Evolutionary conservation across 2,888 invertebrate species (phyloP).

Genomic region (Rhyacophila evoluta): DNA sequence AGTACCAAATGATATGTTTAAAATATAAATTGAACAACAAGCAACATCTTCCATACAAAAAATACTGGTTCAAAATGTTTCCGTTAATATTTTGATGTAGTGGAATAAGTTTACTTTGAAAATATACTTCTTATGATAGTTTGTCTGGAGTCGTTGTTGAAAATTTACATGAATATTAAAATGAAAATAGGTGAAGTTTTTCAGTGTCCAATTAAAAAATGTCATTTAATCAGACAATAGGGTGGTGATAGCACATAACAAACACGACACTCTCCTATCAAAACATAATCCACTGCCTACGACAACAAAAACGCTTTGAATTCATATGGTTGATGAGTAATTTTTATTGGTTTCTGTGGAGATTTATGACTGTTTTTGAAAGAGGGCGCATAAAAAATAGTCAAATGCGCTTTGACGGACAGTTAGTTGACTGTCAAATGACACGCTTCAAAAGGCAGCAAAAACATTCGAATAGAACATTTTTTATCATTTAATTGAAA

Average conservation of each 20-base stretch:
- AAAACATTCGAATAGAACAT: no score
- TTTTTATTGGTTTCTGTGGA: conserved; percentile 17
- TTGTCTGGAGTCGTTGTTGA: no score
- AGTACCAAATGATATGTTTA: no score
- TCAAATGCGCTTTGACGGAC: not conserved
- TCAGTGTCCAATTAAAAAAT: not conserved
- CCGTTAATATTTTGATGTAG: no score
- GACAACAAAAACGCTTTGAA: not conserved
- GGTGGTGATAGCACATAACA: not conserved
- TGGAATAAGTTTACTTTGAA: no score
- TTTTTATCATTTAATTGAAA: no score
- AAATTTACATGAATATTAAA: no score
- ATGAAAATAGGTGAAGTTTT: no score
- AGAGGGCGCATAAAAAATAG: conserved; percentile 18
- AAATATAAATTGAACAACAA: no score
- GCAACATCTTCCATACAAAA: no score
- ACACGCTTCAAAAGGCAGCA: not conserved
- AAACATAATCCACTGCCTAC: not conserved
- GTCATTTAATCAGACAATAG: not conserved
- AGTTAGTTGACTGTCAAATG: not conserved
- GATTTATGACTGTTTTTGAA: conserved; percentile 3
- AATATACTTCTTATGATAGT: no score
- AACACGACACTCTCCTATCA: not conserved
- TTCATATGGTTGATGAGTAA: not conserved
- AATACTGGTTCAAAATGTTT: no score